phyloP scores from a whole-genome alignment of 2,113 vertebrate species.

The Girardinichthys multiradiatus region DNA sequence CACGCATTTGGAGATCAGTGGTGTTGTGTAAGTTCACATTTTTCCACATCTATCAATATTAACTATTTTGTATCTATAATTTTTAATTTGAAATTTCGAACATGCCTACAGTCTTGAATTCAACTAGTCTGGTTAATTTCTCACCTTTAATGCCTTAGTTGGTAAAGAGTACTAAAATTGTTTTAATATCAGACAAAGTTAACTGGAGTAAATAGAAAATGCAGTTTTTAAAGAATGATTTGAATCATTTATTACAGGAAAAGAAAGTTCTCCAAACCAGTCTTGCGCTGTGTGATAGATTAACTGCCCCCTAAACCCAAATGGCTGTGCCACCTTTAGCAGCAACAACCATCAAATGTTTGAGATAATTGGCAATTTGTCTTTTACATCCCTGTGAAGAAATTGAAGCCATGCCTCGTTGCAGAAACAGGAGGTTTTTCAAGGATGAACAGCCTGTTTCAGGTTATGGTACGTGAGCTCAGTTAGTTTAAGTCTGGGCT shows the following conservation, averaged over 20 bases:
- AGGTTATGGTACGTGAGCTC: neutral
- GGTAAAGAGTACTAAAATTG: neutral
- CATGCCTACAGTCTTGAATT: neutral
- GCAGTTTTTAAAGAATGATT: neutral
- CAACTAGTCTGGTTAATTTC: neutral
- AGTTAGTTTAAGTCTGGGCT: neutral
- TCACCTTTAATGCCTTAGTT: neutral
- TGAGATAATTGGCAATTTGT: neutral
- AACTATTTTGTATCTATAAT: neutral
- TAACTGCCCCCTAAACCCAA: neutral
- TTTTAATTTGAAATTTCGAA: neutral
- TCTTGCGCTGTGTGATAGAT: neutral
- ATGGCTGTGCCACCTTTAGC: neutral
- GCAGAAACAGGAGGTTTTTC: neutral
- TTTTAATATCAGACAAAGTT: neutral
- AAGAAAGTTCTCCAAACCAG: neutral
- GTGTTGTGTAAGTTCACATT: neutral
- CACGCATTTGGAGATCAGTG: conserved; percentile 9
- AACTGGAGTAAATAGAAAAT: neutral
- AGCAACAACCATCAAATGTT: neutral
- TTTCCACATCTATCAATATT: neutral
- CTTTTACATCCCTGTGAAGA: neutral
- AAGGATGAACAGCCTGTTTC: neutral
- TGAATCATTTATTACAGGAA: neutral
- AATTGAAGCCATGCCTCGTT: neutral